Base-by-base conservation (phyloP, 2,113 vertebrate genomes). In the Brachyhypopomus gauderio region DNA sequence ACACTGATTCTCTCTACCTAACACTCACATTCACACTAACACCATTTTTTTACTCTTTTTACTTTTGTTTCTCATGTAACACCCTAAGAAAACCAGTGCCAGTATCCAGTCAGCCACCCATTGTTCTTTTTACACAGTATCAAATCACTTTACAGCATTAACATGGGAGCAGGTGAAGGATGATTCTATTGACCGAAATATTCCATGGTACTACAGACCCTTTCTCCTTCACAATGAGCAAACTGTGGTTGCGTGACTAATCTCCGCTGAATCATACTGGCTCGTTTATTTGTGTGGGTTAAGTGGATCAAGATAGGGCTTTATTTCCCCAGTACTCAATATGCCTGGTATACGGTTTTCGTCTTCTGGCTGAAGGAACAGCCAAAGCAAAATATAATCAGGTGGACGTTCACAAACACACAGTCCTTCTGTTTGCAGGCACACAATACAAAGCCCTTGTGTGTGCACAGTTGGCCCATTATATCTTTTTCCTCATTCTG, bases 201-300 rank as follows among this genome's bases (percentile, higher is more conserved):
- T 16, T 56, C n/a, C 59, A 16, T 63, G 64, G 41, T 20, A 55
- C 23, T 69, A 36, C 25, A 62, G 38, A 14, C 56, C 36, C 11
- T 70, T 85, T 64, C 79, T 85, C 83, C 58, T 22, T 3, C 55
- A 48, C 17, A 14, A 34, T 81, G 55, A 81, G 64, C 76, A 72
- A 83, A 67, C 75, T 23, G 48, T 78, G 66, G 59, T 48, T 48
- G n/a, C 22, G 12, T 67, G 41, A 60, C 52, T 69, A 58, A 79
- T 71, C 75, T 71, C 38, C 41, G 20, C 30, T 64, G 45, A 79
- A 48, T 77, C 78, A 62, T 60, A 70, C 58, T 30, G 55, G 48
- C 5, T 20, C 0, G 14, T 45, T 52, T 55, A 56, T 79, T 79
- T 19, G 59, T 64, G 23, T n/a, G 17, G 62, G 41, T 62, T 17